phyloP scores from a whole-genome alignment of 2,888 invertebrate species.

The Hirtodrosophila cameraria region DNA sequence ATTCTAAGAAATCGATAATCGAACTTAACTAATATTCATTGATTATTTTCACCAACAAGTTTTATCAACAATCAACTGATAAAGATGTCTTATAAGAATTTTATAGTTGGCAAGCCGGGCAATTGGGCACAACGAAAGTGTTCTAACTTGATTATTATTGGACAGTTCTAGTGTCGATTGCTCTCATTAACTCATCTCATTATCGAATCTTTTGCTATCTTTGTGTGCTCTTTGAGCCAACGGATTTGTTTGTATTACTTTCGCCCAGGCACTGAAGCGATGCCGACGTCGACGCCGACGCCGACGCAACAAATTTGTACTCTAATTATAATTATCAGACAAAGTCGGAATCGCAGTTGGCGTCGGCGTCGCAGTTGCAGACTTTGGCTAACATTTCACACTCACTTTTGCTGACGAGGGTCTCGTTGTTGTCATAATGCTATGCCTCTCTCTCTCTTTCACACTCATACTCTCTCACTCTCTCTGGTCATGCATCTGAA shows the following conservation, averaged over 20 bases:
- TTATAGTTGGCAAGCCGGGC: too few species aligned
- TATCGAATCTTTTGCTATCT: too few species aligned
- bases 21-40: too few species aligned
- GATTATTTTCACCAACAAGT: too few species aligned
- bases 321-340: slow-evolving; percentile 64
- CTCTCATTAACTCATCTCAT: too few species aligned
- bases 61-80: too few species aligned
- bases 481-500: slow-evolving; percentile 57
- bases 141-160: too few species aligned
- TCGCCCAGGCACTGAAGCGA: slow-evolving; percentile 74
- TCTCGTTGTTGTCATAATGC: slow-evolving; percentile 53
- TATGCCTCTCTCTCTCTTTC: slow-evolving; percentile 36
- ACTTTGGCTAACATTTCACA: slow-evolving; percentile 63
- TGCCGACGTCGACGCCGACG: slow-evolving; percentile 48
- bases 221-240: too few species aligned
- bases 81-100: too few species aligned
- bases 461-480: background rate
- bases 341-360: slow-evolving; percentile 1
- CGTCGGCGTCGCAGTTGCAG: slow-evolving; percentile 8
- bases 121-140: too few species aligned
- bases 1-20: too few species aligned
- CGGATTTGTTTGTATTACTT: slow-evolving; percentile 52
- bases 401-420: slow-evolving; percentile 68
- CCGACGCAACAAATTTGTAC: slow-evolving; percentile 67
- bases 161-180: too few species aligned